Conservation (phyloP, 2,888 invertebrate genomes). For the Leucophenga maculata region DNA sequence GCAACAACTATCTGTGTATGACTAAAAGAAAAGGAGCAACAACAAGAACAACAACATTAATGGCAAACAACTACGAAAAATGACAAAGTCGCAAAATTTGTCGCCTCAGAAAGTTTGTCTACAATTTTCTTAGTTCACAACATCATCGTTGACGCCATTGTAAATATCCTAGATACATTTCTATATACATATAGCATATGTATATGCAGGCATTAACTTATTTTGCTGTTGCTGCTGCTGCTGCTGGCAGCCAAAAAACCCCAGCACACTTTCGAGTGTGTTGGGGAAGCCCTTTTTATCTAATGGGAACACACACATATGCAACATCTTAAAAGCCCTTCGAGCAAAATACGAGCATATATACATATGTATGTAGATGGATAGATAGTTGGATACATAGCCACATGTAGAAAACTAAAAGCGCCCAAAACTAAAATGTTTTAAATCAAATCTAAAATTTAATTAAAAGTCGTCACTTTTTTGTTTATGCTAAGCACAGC, state of each 20-base stretch:
- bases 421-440: neutral
- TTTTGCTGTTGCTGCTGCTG: neutral
- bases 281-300: constrained; percentile 2
- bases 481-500: too few species aligned
- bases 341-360: neutral
- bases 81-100: constrained; percentile 37
- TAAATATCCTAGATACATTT: too few species aligned
- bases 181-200: too few species aligned
- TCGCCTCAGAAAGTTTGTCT: constrained; percentile 56
- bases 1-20: neutral
- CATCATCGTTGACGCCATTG: too few species aligned
- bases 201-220: too few species aligned
- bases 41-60: constrained; percentile 18
- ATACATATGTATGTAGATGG: neutral
- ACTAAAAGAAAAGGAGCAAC: constrained; percentile 24
- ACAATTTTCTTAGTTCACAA: constrained; percentile 34
- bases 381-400: neutral
- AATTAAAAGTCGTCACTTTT: constrained; percentile 13
- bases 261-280: too few species aligned
- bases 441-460: constrained; percentile 15
- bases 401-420: neutral
- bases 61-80: constrained; percentile 26
- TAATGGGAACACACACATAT: constrained; percentile 6
- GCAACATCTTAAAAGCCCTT: too few species aligned
- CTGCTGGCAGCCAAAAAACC: constrained; percentile 3